phyloP scores from a whole-genome alignment of 2,888 invertebrate species.

The Phortica okadai region DNA sequence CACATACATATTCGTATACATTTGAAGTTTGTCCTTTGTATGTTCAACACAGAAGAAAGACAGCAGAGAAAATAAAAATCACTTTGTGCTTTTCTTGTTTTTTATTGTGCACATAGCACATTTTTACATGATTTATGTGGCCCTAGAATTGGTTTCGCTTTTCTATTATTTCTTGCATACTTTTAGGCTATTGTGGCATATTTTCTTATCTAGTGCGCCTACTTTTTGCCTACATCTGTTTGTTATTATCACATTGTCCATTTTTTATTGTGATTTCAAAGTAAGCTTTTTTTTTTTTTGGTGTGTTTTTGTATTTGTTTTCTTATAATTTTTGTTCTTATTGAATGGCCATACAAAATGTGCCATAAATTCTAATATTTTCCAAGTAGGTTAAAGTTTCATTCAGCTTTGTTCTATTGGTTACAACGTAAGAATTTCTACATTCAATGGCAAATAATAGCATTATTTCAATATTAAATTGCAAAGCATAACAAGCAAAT shows the following conservation, averaged over 20 bases:
- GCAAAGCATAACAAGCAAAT: too few relatives aligned
- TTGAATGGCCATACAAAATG: background rate
- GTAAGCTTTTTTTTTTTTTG: background rate
- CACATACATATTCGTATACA: too few relatives aligned
- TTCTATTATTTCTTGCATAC: slow-evolving; percentile 14
- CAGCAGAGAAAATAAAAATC: background rate
- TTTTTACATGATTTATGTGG: slow-evolving; percentile 24
- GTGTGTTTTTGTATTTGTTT: too few relatives aligned
- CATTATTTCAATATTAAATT: too few relatives aligned
- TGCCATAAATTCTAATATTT: slow-evolving; percentile 25
- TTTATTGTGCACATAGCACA: slow-evolving; percentile 19
- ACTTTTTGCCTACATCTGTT: background rate
- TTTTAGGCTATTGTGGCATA: slow-evolving; percentile 28
- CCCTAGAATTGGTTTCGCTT: slow-evolving; percentile 11
- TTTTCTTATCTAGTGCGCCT: slow-evolving; percentile 22
- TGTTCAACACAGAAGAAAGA: too few relatives aligned
- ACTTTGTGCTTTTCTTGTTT: background rate
- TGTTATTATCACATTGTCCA: slow-evolving; percentile 14
- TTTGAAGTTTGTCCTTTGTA: too few relatives aligned
- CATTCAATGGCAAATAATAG: too few relatives aligned
- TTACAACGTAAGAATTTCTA: too few relatives aligned
- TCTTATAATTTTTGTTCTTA: background rate
- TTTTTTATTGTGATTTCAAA: slow-evolving; percentile 21
- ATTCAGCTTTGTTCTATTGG: too few relatives aligned
- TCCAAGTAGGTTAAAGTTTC: slow-evolving; percentile 15